Evolutionary conservation across 2,888 invertebrate genomes (phyloP).

Genomic region (Ellobium chinense): DNA sequence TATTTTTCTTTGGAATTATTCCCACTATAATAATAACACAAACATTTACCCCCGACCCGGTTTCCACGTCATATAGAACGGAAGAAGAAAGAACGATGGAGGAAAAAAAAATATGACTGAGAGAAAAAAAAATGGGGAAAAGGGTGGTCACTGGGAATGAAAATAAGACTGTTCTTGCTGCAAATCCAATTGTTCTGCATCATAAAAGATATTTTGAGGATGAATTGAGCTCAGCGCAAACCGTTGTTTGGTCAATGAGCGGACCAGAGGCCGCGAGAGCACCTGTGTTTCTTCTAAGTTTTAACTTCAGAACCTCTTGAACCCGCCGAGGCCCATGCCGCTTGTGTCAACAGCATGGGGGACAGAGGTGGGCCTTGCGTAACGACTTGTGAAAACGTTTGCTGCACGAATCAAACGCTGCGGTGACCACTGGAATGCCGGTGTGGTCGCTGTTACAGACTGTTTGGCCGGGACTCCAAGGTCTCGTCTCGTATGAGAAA

Average conservation of each 20-base stretch:
- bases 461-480: background rate
- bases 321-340: background rate
- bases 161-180: background rate
- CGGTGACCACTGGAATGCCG: background rate
- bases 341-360: background rate
- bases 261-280: background rate
- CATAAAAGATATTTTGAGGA: background rate
- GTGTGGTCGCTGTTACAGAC: background rate
- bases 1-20: background rate
- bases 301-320: background rate
- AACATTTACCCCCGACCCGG: background rate
- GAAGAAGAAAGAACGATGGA: no score
- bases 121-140: no score
- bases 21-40: background rate
- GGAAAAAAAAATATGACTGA: no score
- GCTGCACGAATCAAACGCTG: background rate
- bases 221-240: background rate
- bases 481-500: background rate
- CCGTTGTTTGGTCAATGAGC: background rate
- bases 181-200: background rate
- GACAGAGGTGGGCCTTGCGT: background rate
- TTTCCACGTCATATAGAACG: no score
- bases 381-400: background rate
- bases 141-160: background rate
- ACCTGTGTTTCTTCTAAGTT: background rate